These are phyloP conservation scores for Eustalomyia histrio DNA, from an alignment of 2,888 invertebrate species.

Conservation along the genomic window DNA sequence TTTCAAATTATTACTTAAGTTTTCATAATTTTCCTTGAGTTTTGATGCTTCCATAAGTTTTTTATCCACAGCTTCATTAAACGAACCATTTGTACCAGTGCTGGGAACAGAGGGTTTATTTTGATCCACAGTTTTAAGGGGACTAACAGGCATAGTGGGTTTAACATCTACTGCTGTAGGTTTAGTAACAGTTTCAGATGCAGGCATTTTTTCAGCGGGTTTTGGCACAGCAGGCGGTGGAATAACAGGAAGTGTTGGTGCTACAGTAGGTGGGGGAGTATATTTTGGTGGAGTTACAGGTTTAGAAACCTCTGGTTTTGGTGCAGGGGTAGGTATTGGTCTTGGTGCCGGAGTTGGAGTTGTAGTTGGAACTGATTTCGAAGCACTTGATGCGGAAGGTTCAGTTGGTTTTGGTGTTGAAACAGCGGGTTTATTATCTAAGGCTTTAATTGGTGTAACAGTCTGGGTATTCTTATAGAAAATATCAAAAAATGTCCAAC, in stretches of 20 bases:
- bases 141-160: conserved; percentile 5
- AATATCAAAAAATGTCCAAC: conserved; percentile 77
- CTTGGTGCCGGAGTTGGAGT: conserved; percentile 55
- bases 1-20: conserved; percentile 72
- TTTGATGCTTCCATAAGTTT: conserved; percentile 71
- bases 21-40: conserved; percentile 71
- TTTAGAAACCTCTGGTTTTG: conserved; percentile 30
- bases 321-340: conserved; percentile 21
- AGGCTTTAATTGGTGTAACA: conserved; percentile 70
- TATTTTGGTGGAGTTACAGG: conserved; percentile 1
- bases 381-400: conserved; percentile 17
- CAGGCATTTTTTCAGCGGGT: conserved; percentile 69
- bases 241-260: conserved; percentile 33
- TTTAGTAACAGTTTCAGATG: conserved; percentile 65
- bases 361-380: conserved; percentile 60
- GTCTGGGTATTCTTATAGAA: conserved; percentile 74
- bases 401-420: conserved; percentile 37
- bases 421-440: conserved; percentile 69
- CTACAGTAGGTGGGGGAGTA: conserved; percentile 12
- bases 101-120: conserved; percentile 56
- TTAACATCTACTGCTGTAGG: conserved; percentile 49
- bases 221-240: conserved; percentile 5
- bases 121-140: conserved; percentile 60
- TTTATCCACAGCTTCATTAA: conserved; percentile 69
- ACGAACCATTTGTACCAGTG: conserved; percentile 43